Base-by-base conservation (phyloP, 2,797 vertebrate genomes). In the Somateria mollissima region DNA sequence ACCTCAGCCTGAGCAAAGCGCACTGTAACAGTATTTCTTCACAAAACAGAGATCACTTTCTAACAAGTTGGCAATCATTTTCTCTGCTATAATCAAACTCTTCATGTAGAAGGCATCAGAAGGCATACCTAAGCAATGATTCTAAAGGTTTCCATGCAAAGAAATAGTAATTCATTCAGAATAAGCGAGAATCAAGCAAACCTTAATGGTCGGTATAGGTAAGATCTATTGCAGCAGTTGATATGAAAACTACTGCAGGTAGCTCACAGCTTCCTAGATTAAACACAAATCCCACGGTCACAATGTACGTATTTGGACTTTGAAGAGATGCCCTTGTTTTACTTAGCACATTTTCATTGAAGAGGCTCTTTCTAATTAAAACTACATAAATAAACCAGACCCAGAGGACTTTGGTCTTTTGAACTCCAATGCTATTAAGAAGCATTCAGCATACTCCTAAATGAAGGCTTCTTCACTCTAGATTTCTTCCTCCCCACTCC, bases 361-460 rank as follows among this genome's bases (percentile, higher is more conserved):
- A 64, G 80, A 95, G 49, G 92, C 67, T 94, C 77, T 82, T 93
- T 95, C 76, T 94, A 93, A 96, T 94, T 91, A 96, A 76, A 89
- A 79, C 57, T 86, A 80, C 54, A 72, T 73, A 95, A 96, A 95
- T 64, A 69, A 87, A 92, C 56, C 21, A 64, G 90, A 89, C 81
- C 82, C 85, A 80, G 51, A 95, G 93, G 83, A 90, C 72, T 66
- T 76, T 32, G 78, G 75, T 83, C 64, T 82, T 91, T 94, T 92
- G 66, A 96, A 94, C 82, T 93, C 73, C 49, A 57, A 87, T 71
- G 37, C 78, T 78, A 89, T 80, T 89, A 92, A 57, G 53, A 97
- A 87, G 58, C 76, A 82, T 87, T 95, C 93, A 85, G 69, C 69
- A 73, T 51, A 64, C 32, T 80, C 87, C 89, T 94, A 94, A 84